Conservation (phyloP, 2,888 invertebrate genomes). For the Cataglyphis albicans region DNA sequence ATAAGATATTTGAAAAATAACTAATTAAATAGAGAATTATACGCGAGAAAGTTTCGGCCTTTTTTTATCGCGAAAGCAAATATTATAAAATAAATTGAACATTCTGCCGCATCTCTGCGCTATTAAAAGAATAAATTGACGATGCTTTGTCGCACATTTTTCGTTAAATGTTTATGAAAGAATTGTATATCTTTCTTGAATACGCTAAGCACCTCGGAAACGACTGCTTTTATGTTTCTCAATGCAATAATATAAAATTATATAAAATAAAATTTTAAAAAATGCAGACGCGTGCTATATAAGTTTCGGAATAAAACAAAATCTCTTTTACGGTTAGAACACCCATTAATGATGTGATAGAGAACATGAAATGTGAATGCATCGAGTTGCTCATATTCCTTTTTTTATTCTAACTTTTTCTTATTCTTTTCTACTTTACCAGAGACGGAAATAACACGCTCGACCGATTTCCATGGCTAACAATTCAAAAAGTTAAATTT, state of each 20-base stretch:
- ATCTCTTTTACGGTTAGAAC: neutral
- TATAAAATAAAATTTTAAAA: slow-evolving; percentile 71
- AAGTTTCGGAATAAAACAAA: slow-evolving; percentile 39
- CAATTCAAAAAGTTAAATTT: slow-evolving; percentile 1
- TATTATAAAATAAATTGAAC: neutral
- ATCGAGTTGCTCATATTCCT: neutral
- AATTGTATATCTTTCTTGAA: slow-evolving; percentile 66
- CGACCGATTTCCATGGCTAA: neutral
- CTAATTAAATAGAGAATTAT: neutral
- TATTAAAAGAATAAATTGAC: neutral
- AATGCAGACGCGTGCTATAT: slow-evolving; percentile 39
- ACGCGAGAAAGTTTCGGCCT: neutral
- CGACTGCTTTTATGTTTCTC: slow-evolving; percentile 30
- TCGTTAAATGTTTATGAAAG: slow-evolving; percentile 47
- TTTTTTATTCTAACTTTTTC: slow-evolving; percentile 7
- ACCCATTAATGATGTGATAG: slow-evolving; percentile 26
- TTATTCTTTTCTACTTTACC: slow-evolving; percentile 21
- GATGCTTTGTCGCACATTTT: slow-evolving; percentile 39
- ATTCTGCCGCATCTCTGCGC: neutral
- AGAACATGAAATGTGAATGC: slow-evolving; percentile 38
- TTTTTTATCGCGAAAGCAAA: neutral
- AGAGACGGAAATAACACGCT: slow-evolving; percentile 2
- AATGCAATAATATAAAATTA: no score
- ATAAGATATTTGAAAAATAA: neutral
- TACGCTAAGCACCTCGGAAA: neutral